These are phyloP conservation scores for Cichladusa arquata DNA, from an alignment of 2,113 vertebrate genomes.

Conservation along the genomic window DNA sequence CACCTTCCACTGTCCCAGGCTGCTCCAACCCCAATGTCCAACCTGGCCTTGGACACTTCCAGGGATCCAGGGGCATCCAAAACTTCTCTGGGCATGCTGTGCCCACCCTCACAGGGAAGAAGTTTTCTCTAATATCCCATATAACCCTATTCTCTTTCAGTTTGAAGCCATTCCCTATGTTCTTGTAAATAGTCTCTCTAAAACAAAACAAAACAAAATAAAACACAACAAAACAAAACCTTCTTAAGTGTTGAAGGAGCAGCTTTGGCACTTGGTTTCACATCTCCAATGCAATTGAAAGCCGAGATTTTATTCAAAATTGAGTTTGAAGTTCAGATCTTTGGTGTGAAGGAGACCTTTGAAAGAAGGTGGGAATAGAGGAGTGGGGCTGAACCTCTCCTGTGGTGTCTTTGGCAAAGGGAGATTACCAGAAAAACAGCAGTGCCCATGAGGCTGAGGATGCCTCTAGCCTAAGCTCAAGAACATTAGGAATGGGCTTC, in stretches of 20 bases:
- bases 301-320: background rate
- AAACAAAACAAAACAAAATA: background rate
- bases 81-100: background rate
- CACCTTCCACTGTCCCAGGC: background rate
- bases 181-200: background rate
- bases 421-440: background rate
- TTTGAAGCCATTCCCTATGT: background rate
- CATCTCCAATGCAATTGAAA: background rate
- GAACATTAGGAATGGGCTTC: background rate
- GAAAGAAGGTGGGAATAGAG: background rate
- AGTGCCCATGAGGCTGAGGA: background rate
- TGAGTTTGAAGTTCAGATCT: background rate
- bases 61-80: background rate
- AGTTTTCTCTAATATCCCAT: background rate
- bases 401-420: background rate
- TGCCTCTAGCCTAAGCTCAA: background rate
- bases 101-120: background rate
- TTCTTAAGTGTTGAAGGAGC: background rate
- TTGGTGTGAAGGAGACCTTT: background rate
- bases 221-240: too few species aligned
- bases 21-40: background rate
- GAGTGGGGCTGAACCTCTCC: background rate
- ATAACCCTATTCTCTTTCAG: background rate
- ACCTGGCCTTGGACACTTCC: rapidly evolving
- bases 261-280: background rate